phyloP scores from a whole-genome alignment of 2,888 invertebrate genomes.

The Dasysyrphus tricinctus region DNA sequence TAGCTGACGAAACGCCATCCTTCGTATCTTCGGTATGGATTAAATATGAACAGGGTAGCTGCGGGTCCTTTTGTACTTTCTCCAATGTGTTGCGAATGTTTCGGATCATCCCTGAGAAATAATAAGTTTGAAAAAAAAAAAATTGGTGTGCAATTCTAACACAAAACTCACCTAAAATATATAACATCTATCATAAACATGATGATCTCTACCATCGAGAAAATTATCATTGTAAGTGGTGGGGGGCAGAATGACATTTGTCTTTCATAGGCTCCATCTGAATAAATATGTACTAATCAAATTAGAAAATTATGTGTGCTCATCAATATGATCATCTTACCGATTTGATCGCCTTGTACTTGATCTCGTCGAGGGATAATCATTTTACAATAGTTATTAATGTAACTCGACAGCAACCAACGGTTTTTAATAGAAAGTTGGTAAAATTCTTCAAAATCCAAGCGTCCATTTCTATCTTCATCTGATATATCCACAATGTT shows the following conservation, averaged over 20 bases:
- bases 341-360: slow-evolving; percentile 81
- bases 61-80: slow-evolving; percentile 88
- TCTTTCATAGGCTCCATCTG: slow-evolving; percentile 93
- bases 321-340: slow-evolving; percentile 68
- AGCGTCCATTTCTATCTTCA: slow-evolving; percentile 86
- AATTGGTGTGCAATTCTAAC: slow-evolving; percentile 32
- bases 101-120: slow-evolving; percentile 81
- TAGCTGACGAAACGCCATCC: slow-evolving; percentile 97
- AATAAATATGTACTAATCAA: slow-evolving; percentile 83
- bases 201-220: slow-evolving; percentile 94
- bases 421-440: slow-evolving; percentile 85
- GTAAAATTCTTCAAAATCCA: slow-evolving; percentile 89
- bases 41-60: slow-evolving; percentile 92
- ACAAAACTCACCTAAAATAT: slow-evolving; percentile 81
- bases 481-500: slow-evolving; percentile 89
- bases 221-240: slow-evolving; percentile 94
- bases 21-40: slow-evolving; percentile 92
- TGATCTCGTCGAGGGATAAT: slow-evolving; percentile 82
- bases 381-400: slow-evolving; percentile 81
- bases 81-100: slow-evolving; percentile 80
- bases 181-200: slow-evolving; percentile 85
- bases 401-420: slow-evolving; percentile 82
- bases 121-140: not conserved
- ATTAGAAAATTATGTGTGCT: not conserved
- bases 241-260: slow-evolving; percentile 97